A percentile compares a stretch with the other conserved stretches of the same genome.
phyloP scores from a whole-genome alignment of 2,113 vertebrate species.

The Erpornis zantholeuca region DNA sequence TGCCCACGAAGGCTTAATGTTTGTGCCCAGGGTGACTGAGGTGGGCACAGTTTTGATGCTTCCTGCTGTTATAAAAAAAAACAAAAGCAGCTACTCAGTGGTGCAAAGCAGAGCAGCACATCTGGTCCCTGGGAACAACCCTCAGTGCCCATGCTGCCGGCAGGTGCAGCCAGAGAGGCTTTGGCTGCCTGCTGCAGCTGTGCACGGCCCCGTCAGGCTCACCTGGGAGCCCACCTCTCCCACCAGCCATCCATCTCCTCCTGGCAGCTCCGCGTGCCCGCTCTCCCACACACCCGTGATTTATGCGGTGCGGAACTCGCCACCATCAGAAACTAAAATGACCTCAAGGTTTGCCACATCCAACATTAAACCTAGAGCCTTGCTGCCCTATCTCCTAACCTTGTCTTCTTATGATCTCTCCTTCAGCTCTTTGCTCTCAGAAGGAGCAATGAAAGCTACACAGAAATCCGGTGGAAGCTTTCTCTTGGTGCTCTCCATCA shows the following conservation, averaged over 20 bases:
- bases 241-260: background rate
- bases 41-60: background rate
- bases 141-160: fast-evolving
- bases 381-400: background rate
- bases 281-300: background rate
- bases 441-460: background rate
- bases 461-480: fast-evolving
- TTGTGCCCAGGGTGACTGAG: background rate
- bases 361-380: background rate
- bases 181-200: fast-evolving
- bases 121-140: background rate
- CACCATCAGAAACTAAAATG: background rate
- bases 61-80: background rate
- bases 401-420: background rate
- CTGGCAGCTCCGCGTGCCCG: background rate
- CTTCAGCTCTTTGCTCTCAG: background rate
- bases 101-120: background rate
- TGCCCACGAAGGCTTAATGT: background rate
- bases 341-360: background rate
- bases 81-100: background rate
- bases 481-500: background rate
- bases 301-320: background rate
- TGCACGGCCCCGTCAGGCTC: fast-evolving
- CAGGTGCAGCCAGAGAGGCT: background rate
- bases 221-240: background rate